Evolutionary conservation across 2,888 invertebrate species (phyloP), one percentile per base, ranked within the genome.

Genomic region (Argynnis bischoffii): DNA sequence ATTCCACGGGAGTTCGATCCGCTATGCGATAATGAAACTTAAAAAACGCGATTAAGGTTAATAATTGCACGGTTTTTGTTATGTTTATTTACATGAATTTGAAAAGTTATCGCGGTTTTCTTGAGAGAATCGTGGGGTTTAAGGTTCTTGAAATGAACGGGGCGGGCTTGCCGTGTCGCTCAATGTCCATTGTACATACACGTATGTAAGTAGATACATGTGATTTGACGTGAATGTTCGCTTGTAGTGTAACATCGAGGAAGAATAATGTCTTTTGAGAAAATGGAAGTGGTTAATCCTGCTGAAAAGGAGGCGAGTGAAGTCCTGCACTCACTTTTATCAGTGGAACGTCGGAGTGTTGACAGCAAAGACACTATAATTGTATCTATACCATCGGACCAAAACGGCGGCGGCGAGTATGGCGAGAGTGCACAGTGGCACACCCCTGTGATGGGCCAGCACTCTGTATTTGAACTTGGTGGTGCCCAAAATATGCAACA

Each of bases 261-360:
- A 70, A 78, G 78, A 81, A 78, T 76, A 77, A 90, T 93, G 92
- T 91, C 91, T 76, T 93, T 88, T 83, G 90, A 92, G 80, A 93
- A 93, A 87, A 94, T 94, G 94, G 94, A 94, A 81, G 93, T 93
- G 77, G 94, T 94, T 75, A 94, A 94, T 82, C 93, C 94, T 70
- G 95, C 95, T 48, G 95, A 95, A 86, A 95, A 95, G 83, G 95
- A 95, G 83, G 95, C 95, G 21, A 95, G 95, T 79, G 95, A 95
- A 86, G 95, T 95, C 55, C 87, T 95, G 64, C 95, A 95, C 81
- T 94, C 95, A 18, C 85, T 95, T 71, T 85, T 95, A 66, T 95
- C 95, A 11, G 95, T 95, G 72, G 95, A 95, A 82, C 88, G 95
- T 46, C 93, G 95, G 56, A 95, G 95, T 80, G 94, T 95, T 78